A percentile compares a stretch with the other conserved stretches of the same genome.
These are phyloP conservation scores for Apis dorsata DNA, from an alignment of 1,140 invertebrate species.

Conservation along the genomic window DNA sequence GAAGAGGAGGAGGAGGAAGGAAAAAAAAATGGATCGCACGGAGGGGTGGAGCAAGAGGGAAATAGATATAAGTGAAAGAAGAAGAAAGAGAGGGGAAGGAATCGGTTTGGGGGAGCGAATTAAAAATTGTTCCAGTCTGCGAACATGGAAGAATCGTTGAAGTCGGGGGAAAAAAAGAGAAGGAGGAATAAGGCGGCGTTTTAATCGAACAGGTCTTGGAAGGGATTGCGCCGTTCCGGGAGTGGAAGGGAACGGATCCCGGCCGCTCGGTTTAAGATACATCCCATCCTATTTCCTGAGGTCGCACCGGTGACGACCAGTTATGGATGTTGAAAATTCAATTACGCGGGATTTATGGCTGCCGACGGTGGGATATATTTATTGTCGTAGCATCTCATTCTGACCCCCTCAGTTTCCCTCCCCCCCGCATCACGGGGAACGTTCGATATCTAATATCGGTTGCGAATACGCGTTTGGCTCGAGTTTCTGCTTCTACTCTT, in stretches of 20 bases:
- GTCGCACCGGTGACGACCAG: conserved; percentile 66
- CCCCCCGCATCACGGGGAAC: not conserved
- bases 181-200: conserved; percentile 17
- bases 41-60: not conserved
- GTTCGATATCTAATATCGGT: conserved; percentile 3
- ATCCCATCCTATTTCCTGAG: conserved; percentile 71
- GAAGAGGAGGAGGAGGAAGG: conserved; percentile 1
- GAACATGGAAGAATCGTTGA: not conserved
- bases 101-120: conserved; percentile 38
- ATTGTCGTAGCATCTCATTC: conserved; percentile 63
- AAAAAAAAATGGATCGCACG: not conserved
- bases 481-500: too few relatives aligned
- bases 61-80: not conserved
- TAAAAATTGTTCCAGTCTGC: conserved; percentile 33
- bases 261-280: conserved; percentile 64
- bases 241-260: conserved; percentile 53
- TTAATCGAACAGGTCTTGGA: conserved; percentile 38
- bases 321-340: conserved; percentile 74
- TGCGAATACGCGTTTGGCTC: not conserved
- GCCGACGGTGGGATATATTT: conserved; percentile 68
- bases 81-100: not conserved
- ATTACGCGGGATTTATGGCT: conserved; percentile 73
- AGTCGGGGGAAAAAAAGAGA: not conserved
- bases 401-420: not conserved
- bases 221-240: conserved; percentile 49